Conservation (phyloP, 2,113 vertebrate species). For the Pachypanchax playfairii region DNA sequence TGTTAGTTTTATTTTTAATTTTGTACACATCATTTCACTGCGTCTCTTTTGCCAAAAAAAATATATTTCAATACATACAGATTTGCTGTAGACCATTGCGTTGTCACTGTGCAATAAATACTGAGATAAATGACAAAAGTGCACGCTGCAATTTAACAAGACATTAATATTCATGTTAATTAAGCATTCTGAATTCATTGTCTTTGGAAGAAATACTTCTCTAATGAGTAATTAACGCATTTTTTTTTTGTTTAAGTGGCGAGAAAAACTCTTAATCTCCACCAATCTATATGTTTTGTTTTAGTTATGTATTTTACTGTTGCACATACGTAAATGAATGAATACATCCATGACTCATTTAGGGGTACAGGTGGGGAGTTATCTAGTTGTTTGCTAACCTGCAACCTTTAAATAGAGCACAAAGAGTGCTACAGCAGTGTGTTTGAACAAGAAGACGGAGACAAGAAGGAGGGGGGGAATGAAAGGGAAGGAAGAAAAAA, state of each 20-base stretch:
- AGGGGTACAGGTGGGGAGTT: constrained; percentile 65
- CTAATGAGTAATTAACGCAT: constrained; percentile 1
- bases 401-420: constrained; percentile 74
- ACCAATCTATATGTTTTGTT: constrained; percentile 2
- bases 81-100: not conserved
- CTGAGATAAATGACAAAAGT: not conserved
- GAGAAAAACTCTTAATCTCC: not conserved
- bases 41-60: constrained; percentile 25
- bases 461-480: constrained; percentile 24
- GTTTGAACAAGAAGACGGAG: constrained; percentile 51
- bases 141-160: not conserved
- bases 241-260: constrained; percentile 9
- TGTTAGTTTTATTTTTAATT: constrained; percentile 25
- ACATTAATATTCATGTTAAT: not conserved
- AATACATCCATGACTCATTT: constrained; percentile 70
- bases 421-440: constrained; percentile 64
- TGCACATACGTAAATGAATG: constrained; percentile 38
- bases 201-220: not conserved
- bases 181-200: not conserved
- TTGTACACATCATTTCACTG: constrained; percentile 15
- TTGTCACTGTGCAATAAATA: not conserved
- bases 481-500: constrained; percentile 19
- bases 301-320: constrained; percentile 24
- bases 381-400: constrained; percentile 74
- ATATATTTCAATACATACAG: constrained; percentile 4